Base-by-base conservation (phyloP, 2,888 invertebrate genomes). In the Nyleta sp. region DNA sequence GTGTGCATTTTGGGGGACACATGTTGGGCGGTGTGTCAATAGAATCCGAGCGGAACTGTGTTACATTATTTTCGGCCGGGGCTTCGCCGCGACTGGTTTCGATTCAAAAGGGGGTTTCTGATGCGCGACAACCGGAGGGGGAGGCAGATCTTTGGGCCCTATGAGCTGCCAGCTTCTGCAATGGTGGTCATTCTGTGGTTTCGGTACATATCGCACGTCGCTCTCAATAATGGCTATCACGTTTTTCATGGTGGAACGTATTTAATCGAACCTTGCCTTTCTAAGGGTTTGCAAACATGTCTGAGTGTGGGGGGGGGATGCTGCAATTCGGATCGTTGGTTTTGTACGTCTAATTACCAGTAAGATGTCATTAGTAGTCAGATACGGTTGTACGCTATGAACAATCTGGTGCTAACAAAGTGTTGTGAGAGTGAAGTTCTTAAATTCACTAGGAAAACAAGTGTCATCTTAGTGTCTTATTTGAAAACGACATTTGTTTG, bases 61-160 rank as follows among this genome's bases (percentile, higher is more conserved):
- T 84, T 84, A 83, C 83, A 87, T 87, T 87, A 87, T 85, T 87
- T 85, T 84, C 84, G 81, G 53, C 75, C 65, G 70, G 76, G 78
- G 78, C 78, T 65, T 11, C 64, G 52, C 68, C 64, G 64, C 59
- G 73, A 78, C 80, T 78, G 78, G 75, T 80, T 80, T 80, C 44
- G 52, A 72, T 70, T 76, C 78, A 73, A 76, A 80, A 67, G 65
- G 73, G 75, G 78, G 65, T 76, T 78, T 65, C 46, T 48, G 59
- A 50, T 64, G 64, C 50, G 55, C 50, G 42, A 68, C 44, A 44
- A 40, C 46, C 46, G 24, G 48, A 65, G 68, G 57, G 62, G 48
- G 77, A 72, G 68, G 75, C 65, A 75, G 75, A 78, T 73, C 71
- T 80, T 72, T 18, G 67, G 71, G 68, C 55, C 71, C 74, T 78